Conservation (phyloP, 2,797 vertebrate species). For the Siniperca obscura region DNA sequence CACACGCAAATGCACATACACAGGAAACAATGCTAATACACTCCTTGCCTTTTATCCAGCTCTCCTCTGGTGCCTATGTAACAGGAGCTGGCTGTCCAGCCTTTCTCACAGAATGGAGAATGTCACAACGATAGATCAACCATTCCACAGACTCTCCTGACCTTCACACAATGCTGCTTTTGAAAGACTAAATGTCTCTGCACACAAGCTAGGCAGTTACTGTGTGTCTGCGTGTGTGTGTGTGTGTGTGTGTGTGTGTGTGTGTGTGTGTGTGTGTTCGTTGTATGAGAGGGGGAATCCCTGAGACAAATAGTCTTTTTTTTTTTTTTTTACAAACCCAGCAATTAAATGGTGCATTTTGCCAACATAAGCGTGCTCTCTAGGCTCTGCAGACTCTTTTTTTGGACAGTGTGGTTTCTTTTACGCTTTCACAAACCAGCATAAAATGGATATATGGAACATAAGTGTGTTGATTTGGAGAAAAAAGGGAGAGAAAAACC, state of each 20-base stretch:
- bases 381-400: slow-evolving; percentile 32
- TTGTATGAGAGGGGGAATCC: slow-evolving; percentile 68
- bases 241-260: slow-evolving; percentile 24
- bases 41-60: slow-evolving; percentile 55
- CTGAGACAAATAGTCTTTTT: slow-evolving; percentile 58
- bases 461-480: slow-evolving; percentile 50
- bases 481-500: slow-evolving; percentile 29
- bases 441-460: slow-evolving; percentile 52
- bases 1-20: slow-evolving; percentile 7
- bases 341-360: slow-evolving; percentile 58
- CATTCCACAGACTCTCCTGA: slow-evolving; percentile 79
- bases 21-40: slow-evolving; percentile 19
- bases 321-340: slow-evolving; percentile 36
- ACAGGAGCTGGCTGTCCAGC: slow-evolving; percentile 69
- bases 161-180: slow-evolving; percentile 85
- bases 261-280: slow-evolving; percentile 16
- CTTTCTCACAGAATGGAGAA: slow-evolving; percentile 74
- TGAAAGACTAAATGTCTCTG: slow-evolving; percentile 78
- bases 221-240: slow-evolving; percentile 29
- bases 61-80: slow-evolving; percentile 65
- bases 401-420: slow-evolving; percentile 55
- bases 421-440: slow-evolving; percentile 42
- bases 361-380: slow-evolving; percentile 57
- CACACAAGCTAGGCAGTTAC: slow-evolving; percentile 42
- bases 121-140: slow-evolving; percentile 79